Conservation (phyloP, 2,113 vertebrate genomes). For the Platysternon megacephalum region DNA sequence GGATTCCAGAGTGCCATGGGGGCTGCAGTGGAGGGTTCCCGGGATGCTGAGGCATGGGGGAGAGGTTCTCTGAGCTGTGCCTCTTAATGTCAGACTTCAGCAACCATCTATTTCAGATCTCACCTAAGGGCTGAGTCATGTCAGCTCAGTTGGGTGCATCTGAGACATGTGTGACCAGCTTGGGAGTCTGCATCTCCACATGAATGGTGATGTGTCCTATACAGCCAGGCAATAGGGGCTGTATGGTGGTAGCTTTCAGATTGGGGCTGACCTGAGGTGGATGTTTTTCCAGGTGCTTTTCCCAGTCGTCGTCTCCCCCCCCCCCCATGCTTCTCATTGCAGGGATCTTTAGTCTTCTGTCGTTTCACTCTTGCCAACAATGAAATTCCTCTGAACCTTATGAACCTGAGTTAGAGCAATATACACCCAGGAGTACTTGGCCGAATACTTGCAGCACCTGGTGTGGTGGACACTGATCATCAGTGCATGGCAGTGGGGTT, state of each 20-base stretch:
- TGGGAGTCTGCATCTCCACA: accelerated
- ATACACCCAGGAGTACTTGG: neutral
- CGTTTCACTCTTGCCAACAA: neutral
- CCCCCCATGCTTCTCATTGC: accelerated
- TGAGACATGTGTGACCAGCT: accelerated
- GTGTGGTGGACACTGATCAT: neutral
- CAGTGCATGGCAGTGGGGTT: neutral
- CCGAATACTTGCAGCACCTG: neutral
- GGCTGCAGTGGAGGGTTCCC: neutral
- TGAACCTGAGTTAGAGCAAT: too few species aligned
- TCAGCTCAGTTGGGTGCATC: neutral
- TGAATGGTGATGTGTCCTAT: accelerated
- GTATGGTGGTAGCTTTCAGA: accelerated
- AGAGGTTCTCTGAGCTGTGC: accelerated
- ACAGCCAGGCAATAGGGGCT: accelerated
- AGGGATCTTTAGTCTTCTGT: neutral
- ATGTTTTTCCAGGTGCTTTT: neutral
- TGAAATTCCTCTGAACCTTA: neutral
- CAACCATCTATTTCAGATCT: neutral
- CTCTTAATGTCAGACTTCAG: neutral
- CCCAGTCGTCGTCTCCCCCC: too few species aligned
- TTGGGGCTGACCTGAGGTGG: accelerated
- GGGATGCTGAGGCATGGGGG: neutral
- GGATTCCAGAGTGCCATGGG: accelerated
- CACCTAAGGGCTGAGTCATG: neutral